A percentile compares a stretch with the other conserved stretches of the same genome.
phyloP scores from a whole-genome alignment of 1,140 invertebrate species.

The Drosophila kikkawai region DNA sequence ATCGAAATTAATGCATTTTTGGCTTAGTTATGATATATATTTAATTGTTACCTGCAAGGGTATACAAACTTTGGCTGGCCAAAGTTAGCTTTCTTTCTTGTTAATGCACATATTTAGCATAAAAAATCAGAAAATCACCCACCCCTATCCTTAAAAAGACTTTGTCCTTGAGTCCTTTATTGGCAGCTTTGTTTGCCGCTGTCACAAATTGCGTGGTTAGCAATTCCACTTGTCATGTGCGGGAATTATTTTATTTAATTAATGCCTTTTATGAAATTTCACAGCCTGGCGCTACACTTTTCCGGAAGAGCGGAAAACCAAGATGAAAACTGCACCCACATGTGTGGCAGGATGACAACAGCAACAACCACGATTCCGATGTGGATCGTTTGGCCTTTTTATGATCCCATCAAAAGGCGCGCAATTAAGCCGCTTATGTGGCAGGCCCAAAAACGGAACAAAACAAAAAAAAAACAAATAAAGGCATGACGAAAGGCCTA shows the following conservation, averaged over 20 bases:
- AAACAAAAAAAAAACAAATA: slow-evolving; percentile 30
- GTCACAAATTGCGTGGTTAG: slow-evolving; percentile 43
- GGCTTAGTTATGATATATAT: too few relatives aligned
- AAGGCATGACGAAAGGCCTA: not conserved
- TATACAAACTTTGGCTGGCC: too few relatives aligned
- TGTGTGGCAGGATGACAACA: slow-evolving; percentile 21
- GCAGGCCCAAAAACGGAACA: slow-evolving; percentile 17
- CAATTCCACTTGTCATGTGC: slow-evolving; percentile 44
- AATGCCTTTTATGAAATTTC: slow-evolving; percentile 54
- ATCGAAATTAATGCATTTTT: too few relatives aligned
- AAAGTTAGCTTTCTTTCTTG: too few relatives aligned
- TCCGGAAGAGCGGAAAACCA: slow-evolving; percentile 1
- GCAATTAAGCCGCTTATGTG: slow-evolving; percentile 72
- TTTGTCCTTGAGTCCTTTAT: slow-evolving; percentile 8
- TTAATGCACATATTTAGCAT: not conserved
- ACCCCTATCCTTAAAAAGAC: too few relatives aligned
- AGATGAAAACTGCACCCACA: slow-evolving; percentile 27
- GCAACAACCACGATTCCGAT: slow-evolving; percentile 30
- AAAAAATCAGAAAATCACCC: not conserved
- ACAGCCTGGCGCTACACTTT: slow-evolving; percentile 28
- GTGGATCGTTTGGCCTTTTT: slow-evolving; percentile 55
- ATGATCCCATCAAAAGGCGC: slow-evolving; percentile 68
- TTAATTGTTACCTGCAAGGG: too few relatives aligned
- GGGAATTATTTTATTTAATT: slow-evolving; percentile 58
- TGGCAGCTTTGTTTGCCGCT: slow-evolving; percentile 16